A percentile compares a stretch with the other conserved stretches of the same genome.
These are phyloP conservation scores for Latrodectus hesperus DNA, from an alignment of 2,888 invertebrate species.

Conservation along the genomic window DNA sequence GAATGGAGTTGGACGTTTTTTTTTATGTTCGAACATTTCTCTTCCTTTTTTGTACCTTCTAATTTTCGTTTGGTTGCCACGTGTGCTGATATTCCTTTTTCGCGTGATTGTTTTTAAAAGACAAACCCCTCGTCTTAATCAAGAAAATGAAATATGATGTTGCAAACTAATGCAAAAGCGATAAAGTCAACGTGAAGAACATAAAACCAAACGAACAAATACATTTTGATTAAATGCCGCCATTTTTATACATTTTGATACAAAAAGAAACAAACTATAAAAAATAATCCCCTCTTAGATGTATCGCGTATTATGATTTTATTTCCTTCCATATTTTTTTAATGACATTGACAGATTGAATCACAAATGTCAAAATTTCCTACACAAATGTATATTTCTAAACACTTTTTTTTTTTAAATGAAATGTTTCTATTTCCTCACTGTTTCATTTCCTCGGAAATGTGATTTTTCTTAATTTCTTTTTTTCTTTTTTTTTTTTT, in stretches of 20 bases:
- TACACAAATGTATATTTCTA: slow-evolving; percentile 17
- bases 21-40: not conserved
- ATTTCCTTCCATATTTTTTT: slow-evolving; percentile 10
- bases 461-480: not conserved
- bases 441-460: not conserved
- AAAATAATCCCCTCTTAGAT: slow-evolving; percentile 31
- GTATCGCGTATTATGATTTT: not conserved
- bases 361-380: slow-evolving; percentile 49
- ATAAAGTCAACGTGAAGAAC: slow-evolving; percentile 18
- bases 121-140: slow-evolving; percentile 30
- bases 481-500: not conserved
- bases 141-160: slow-evolving; percentile 45
- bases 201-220: not conserved
- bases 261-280: slow-evolving; percentile 14
- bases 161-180: slow-evolving; percentile 34
- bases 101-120: slow-evolving; percentile 48
- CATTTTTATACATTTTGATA: not conserved
- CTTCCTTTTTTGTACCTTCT: not conserved
- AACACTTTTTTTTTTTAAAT: not conserved
- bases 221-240: not conserved
- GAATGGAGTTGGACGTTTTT: slow-evolving; percentile 11
- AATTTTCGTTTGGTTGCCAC: not conserved
- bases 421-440: not conserved
- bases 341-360: slow-evolving; percentile 59
- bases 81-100: not conserved